Evolutionary conservation across 2,888 invertebrate species (phyloP), one percentile per base, ranked within the genome.

Genomic region (Nezara viridula): DNA sequence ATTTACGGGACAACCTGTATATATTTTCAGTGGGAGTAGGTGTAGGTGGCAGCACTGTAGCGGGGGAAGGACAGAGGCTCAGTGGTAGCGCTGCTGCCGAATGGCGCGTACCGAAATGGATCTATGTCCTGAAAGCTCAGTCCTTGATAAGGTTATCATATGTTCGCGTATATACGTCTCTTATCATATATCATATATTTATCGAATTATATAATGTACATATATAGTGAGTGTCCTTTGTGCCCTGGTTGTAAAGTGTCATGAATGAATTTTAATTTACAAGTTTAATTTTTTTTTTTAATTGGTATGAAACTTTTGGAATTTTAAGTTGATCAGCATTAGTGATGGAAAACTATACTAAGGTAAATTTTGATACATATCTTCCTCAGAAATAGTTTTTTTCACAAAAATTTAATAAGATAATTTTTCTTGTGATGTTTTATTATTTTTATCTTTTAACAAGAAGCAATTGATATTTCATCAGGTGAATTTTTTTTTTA

Each of bases 331-430:
- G 4, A 81, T n/a, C 81, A n/a, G n/a, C n/a, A 12, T 1, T n/a
- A 81, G 21, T 81, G 44, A 81, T 81, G 81, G 81, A 81, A 81
- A 81, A 81, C 81, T 81, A 81, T 44, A 81, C 81, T n/a, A 81
- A 81, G 81, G 81, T 81, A 81, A 81, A 44, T 81, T 14, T 10
- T n/a, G 19, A 73, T 73, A 37, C 37, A 7, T 73, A 73, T 73
- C 27, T 60, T 27, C 27, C n/a, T 60, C 60, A 27, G n/a, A 60
- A 27, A 27, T 27, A 27, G n/a, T 60, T n/a, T 19, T 55, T 55
- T n/a, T 55, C 4, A 10, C 5, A n/a, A n/a, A 55, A 2, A 55
- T n/a, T 55, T 19, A 52, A 50, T 50, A 21, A 21, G 5, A 21
- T 21, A 5, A 50, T 7, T 50, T 50, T 49, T 4, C 14, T 49